These are phyloP conservation scores for Volucella bombylans DNA, from an alignment of 2,888 invertebrate species.

Conservation along the genomic window DNA sequence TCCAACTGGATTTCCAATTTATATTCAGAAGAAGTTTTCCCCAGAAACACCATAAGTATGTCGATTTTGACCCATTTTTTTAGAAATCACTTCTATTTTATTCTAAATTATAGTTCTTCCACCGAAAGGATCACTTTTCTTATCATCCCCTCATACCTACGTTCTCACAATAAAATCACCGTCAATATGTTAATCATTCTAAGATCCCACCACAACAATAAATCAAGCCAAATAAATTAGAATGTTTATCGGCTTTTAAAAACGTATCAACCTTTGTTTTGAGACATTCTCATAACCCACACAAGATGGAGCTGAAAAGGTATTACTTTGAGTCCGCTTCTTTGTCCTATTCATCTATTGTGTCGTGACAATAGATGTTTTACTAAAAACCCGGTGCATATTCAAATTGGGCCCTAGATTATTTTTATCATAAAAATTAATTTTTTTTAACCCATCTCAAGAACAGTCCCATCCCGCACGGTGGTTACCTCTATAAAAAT, in stretches of 20 bases:
- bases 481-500: neutral
- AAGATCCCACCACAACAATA: neutral
- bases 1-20: no score
- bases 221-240: constrained; percentile 3
- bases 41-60: no score
- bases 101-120: no score
- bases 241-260: constrained; percentile 3
- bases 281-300: constrained; percentile 3
- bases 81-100: no score
- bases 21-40: no score
- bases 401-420: constrained; percentile 16
- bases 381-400: neutral
- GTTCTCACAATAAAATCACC: neutral
- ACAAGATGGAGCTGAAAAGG: neutral
- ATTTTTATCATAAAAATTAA: neutral
- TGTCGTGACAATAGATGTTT: neutral
- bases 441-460: no score
- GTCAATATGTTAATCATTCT: constrained; percentile 7
- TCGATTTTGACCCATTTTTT: no score
- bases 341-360: neutral
- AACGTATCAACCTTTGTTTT: neutral
- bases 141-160: no score
- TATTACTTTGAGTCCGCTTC: neutral
- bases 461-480: neutral
- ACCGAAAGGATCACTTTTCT: no score